Percentiles rank a stretch among this genome's conserved stretches.
Conservation (phyloP, 2,888 invertebrate genomes). For the Kryphioiulus occultus region DNA sequence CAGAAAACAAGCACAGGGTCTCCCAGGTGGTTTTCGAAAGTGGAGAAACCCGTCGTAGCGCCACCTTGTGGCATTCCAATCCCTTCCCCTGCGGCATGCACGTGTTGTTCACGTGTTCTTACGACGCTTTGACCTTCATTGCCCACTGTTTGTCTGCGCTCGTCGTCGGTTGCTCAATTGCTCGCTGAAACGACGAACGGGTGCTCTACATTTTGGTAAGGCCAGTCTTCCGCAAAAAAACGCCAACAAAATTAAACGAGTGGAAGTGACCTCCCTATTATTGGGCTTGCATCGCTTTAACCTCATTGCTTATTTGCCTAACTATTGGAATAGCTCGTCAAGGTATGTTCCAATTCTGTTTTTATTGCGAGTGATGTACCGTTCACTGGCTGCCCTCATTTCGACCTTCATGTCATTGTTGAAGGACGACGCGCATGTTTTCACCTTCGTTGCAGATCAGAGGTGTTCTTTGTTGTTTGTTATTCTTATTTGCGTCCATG, state of each 20-base stretch:
- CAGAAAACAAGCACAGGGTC: too few species aligned
- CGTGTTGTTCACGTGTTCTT: slow-evolving; percentile 4
- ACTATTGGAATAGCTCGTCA: slow-evolving; percentile 37
- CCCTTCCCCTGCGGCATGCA: too few species aligned
- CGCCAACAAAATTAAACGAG: not conserved
- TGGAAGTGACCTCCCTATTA: not conserved
- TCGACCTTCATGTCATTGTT: slow-evolving; percentile 22
- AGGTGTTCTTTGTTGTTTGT: not conserved
- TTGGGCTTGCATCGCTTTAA: slow-evolving; percentile 39
- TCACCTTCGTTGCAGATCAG: not conserved
- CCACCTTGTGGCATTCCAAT: not conserved
- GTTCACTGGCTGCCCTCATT: not conserved
- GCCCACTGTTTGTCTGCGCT: not conserved
- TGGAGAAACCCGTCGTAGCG: too few species aligned
- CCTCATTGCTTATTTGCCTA: slow-evolving; percentile 38
- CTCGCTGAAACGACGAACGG: not conserved
- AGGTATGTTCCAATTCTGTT: not conserved
- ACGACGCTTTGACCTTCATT: not conserved
- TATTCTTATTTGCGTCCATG: not conserved
- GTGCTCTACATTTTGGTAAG: slow-evolving; percentile 40
- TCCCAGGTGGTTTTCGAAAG: too few species aligned
- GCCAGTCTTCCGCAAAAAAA: not conserved
- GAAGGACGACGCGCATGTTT: not conserved
- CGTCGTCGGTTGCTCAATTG: not conserved
- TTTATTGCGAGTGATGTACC: not conserved